Base-by-base conservation (phyloP, 1,140 invertebrate species). In the Drosophila neocordata region DNA sequence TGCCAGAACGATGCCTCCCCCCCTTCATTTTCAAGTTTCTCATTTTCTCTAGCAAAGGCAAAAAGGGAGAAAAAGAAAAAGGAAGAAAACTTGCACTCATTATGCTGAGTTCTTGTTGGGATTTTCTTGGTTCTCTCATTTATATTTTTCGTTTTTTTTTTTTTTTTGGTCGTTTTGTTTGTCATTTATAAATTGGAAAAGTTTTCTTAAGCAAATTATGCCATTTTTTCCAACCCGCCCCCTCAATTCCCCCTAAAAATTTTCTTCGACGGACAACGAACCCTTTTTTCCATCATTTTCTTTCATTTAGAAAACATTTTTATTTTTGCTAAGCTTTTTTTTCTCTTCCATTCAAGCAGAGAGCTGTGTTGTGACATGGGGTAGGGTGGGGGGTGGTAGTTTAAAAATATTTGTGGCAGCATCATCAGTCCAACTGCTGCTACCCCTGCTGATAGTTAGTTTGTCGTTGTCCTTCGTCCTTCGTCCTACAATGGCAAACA, bases 161-260 rank as follows among this genome's bases (percentile, higher is more conserved):
- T 56, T 41, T 67, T 63, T 56, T 69, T 63, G 48, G 38, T 41
- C 24, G 76, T 70, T 84, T 87, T 83, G 57, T 89, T 89, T 89
- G 85, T 89, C 85, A 89, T 89, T 89, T 89, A 89, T 85, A 89
- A 89, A 89, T 89, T 89, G 85, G 85, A 89, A 89, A 89, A 89
- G 69, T 89, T 88, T 88, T 80, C 75, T 79, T 89, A 82, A 89
- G 81, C 85, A 89, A 89, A 89, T 87, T 87, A 87, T 87, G 83
- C 71, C 69, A 79, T 82, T 79, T 82, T 64, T 77, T 77, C 18
- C 13, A 1, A 7, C 6, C 27, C 0, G 4, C 27, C 27, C 7
- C 6, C 6, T 6, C 27, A 31, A 1, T 6, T 4, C 6, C 5
- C 22, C 22, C 22, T 4, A 24, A 1, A 2, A 24, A 8, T 18